Conservation (phyloP, 2,797 vertebrate genomes). For the Alcedo atthis region DNA sequence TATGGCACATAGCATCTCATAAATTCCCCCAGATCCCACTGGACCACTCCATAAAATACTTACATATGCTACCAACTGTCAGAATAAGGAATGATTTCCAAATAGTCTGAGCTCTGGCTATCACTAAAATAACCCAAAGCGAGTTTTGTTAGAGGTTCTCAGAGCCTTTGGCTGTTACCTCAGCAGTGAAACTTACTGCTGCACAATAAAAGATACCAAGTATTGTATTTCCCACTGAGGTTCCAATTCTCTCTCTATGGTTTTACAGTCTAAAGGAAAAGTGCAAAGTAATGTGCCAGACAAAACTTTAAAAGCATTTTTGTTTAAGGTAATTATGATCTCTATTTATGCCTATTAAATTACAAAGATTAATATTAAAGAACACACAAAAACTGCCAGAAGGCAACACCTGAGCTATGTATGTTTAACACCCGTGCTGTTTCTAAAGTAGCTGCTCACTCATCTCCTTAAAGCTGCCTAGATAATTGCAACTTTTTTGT, state of each 20-base stretch:
- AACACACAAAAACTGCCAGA: constrained; percentile 65
- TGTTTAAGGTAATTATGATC: constrained; percentile 70
- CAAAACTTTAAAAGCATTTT: constrained; percentile 64
- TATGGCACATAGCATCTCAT: background rate
- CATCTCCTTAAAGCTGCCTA: constrained; percentile 51
- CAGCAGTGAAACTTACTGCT: background rate
- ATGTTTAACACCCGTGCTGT: constrained; percentile 19
- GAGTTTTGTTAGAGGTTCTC: background rate
- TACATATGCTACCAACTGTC: background rate
- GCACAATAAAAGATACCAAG: background rate
- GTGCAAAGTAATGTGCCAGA: constrained; percentile 41
- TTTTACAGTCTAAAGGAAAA: constrained; percentile 30
- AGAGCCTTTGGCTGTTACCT: background rate
- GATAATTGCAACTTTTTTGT: constrained; percentile 45
- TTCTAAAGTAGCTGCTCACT: constrained; percentile 60
- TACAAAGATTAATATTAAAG: constrained; percentile 70
- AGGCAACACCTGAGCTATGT: constrained; percentile 70
- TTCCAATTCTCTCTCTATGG: background rate
- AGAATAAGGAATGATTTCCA: background rate
- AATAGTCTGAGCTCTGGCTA: background rate
- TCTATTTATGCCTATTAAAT: constrained; percentile 74
- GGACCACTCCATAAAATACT: background rate
- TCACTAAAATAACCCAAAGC: background rate
- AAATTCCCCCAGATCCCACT: background rate
- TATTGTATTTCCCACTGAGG: constrained; percentile 17